These are phyloP conservation scores for Eulemur rubriventer DNA, from an alignment of 2,797 vertebrate genomes.

Conservation along the genomic window DNA sequence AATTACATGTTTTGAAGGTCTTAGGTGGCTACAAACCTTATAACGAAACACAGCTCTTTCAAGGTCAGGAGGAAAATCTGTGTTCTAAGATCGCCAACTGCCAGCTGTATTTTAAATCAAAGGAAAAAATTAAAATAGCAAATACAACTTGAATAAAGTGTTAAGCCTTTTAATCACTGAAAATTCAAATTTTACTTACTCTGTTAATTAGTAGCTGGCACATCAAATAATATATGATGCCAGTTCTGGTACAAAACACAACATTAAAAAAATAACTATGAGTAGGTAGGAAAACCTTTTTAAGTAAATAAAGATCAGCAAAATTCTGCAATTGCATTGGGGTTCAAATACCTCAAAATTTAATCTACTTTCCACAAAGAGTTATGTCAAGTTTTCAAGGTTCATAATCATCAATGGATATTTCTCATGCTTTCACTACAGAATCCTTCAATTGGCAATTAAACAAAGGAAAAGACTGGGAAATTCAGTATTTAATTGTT, in stretches of 20 bases:
- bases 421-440: not conserved
- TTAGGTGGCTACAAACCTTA: not conserved
- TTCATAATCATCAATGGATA: not conserved
- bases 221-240: constrained; percentile 59
- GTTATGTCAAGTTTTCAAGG: not conserved
- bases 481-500: not conserved
- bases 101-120: constrained; percentile 60
- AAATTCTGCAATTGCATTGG: constrained; percentile 23
- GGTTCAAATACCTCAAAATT: constrained; percentile 20
- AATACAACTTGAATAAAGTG: constrained; percentile 60
- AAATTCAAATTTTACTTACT: constrained; percentile 64
- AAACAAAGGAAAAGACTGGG: not conserved
- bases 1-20: constrained; percentile 32
- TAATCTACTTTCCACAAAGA: constrained; percentile 47
- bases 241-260: constrained; percentile 66
- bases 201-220: constrained; percentile 75
- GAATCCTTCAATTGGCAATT: constrained; percentile 7
- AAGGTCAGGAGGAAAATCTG: constrained; percentile 54
- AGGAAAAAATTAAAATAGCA: constrained; percentile 57
- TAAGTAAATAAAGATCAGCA: constrained; percentile 58
- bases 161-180: constrained; percentile 62
- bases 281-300: constrained; percentile 58
- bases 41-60: constrained; percentile 46
- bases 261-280: constrained; percentile 50
- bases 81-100: not conserved